A percentile compares a stretch with the other conserved stretches of the same genome.
phyloP scores from a whole-genome alignment of 2,113 vertebrate genomes.

The Amphiprion percula region DNA sequence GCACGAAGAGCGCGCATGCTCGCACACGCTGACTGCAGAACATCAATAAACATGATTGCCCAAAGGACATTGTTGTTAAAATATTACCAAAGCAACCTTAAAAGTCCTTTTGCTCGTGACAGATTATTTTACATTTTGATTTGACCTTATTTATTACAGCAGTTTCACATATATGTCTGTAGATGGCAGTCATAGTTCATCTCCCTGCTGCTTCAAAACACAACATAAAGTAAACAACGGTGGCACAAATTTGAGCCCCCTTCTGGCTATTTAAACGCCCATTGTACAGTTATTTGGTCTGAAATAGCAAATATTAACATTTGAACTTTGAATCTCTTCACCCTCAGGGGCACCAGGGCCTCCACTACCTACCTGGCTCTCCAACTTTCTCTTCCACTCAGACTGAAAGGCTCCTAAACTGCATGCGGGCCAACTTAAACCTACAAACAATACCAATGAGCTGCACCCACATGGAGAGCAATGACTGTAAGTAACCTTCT shows the following conservation, averaged over 20 bases:
- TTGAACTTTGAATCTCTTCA: not conserved
- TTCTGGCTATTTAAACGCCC: no score
- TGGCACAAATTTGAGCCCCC: no score
- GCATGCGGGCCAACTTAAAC: no score
- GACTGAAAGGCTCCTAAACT: no score
- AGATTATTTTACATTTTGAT: not conserved
- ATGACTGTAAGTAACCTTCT: not conserved
- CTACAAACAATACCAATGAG: not conserved
- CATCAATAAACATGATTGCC: not conserved
- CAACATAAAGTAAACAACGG: no score
- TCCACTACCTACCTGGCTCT: no score
- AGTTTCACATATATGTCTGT: slow-evolving; percentile 43
- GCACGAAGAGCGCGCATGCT: not conserved
- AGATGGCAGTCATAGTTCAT: slow-evolving; percentile 62
- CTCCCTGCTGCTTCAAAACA: not conserved
- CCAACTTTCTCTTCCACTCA: no score
- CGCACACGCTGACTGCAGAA: not conserved
- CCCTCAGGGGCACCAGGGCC: no score
- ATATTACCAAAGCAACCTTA: not conserved
- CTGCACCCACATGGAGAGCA: not conserved
- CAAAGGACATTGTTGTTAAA: not conserved
- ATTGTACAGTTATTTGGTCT: not conserved
- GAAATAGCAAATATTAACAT: not conserved
- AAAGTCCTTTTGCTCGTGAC: not conserved
- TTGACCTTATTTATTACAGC: not conserved